Conservation (phyloP, 2,113 vertebrate species). For the Sphyrna mokarran region DNA sequence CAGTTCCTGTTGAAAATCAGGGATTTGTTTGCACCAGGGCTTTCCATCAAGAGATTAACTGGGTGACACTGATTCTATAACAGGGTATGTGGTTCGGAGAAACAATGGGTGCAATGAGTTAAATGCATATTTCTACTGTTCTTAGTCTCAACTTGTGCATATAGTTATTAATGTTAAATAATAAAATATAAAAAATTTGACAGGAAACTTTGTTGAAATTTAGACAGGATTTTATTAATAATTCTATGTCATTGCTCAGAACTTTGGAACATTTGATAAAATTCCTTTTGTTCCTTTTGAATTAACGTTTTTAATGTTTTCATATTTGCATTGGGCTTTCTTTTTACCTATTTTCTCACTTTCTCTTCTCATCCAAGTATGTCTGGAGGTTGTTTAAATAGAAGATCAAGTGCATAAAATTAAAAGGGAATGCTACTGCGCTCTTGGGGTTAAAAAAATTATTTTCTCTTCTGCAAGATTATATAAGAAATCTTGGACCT, state of each 20-base stretch:
- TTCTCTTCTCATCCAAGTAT: neutral
- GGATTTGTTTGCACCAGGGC: neutral
- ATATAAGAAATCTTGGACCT: neutral
- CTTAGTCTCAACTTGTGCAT: neutral
- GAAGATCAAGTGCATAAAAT: neutral
- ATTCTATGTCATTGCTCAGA: neutral
- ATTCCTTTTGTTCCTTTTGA: neutral
- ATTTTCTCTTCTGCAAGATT: neutral
- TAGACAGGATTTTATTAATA: neutral
- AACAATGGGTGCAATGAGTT: neutral
- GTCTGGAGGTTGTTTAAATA: neutral
- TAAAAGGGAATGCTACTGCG: neutral
- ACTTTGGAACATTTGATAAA: neutral
- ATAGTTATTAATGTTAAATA: neutral
- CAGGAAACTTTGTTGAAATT: neutral
- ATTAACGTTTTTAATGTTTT: neutral
- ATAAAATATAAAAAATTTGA: neutral
- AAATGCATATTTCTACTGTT: neutral
- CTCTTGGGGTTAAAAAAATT: neutral
- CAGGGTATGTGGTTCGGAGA: neutral
- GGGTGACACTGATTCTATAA: neutral
- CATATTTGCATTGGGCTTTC: neutral
- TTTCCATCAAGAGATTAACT: neutral
- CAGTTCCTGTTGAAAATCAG: neutral
- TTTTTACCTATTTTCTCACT: neutral